Evolutionary conservation across 2,113 vertebrate genomes (phyloP).

Genomic region (Echinops telfairi): DNA sequence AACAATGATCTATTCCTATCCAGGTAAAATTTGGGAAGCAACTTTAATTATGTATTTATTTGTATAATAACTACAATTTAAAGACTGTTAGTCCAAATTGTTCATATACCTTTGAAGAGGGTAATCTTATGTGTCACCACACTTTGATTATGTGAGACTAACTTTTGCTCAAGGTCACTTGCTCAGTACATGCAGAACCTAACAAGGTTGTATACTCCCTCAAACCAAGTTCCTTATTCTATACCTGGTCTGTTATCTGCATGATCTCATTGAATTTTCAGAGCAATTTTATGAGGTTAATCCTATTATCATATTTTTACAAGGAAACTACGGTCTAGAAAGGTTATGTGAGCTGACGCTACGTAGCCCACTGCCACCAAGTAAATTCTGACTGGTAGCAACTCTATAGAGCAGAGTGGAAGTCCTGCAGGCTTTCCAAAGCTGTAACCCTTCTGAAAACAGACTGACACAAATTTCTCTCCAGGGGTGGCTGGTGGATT

Average conservation of each 20-base stretch:
- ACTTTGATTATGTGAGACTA: slow-evolving; percentile 19
- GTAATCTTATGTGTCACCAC: neutral
- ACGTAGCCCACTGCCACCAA: neutral
- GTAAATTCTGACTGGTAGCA: neutral
- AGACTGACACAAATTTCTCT: neutral
- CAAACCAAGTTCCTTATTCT: neutral
- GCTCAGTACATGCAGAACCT: neutral
- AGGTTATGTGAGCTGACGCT: slow-evolving; percentile 8
- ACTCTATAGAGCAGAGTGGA: neutral
- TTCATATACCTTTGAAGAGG: neutral
- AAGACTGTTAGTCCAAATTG: neutral
- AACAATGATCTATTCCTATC: slow-evolving; percentile 27
- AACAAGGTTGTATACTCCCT: neutral
- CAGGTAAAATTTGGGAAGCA: slow-evolving; percentile 33
- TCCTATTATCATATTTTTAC: neutral
- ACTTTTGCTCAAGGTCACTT: slow-evolving; percentile 52
- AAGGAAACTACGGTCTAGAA: slow-evolving; percentile 27
- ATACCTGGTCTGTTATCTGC: neutral
- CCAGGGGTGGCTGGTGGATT: neutral
- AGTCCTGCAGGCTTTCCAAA: neutral
- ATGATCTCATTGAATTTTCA: slow-evolving; percentile 18
- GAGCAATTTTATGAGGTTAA: neutral
- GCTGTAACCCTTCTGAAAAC: neutral
- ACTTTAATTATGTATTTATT: neutral
- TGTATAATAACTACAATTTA: neutral